Base-by-base conservation (phyloP, 2,888 invertebrate genomes). In the Mesorhabditis spiculigera region DNA sequence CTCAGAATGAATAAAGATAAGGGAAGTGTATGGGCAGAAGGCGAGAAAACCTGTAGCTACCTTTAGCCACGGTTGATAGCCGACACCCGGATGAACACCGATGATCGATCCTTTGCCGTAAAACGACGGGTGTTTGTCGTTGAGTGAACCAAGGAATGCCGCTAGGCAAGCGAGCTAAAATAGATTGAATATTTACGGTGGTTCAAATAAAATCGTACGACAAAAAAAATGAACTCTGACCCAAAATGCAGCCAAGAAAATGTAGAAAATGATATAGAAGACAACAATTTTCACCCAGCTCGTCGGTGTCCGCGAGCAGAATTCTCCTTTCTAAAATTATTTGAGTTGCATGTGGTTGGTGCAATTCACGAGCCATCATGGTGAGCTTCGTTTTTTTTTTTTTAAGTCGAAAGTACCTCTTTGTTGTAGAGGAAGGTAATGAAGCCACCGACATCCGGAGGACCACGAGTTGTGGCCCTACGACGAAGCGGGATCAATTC, bases 261-360 rank as follows among this genome's bases (percentile, higher is more conserved):
- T 90, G 89, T 96, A 97, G 90, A 96, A 97, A 87, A 96, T 91
- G 82, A 95, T 88, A 90, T 97, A 98, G 90, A 97, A 97, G 80
- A 95, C 88, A 82, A 93, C 90, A 88, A 97, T 95, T 90, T 95
- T n/a, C 58, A 50, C 10, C 58, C 58, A 50, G n/a, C 58, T 50
- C 58, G 10, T 50, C n/a, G 58, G 58, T 13, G 58, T 50, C n/a
- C 58, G 58, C n/a, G 10, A 10, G 58, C 58, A 50, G 58, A 50
- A 50, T n/a, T 50, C 58, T 50, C 58, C 58, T 50, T 50, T 50
- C 58, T 50, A 50, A 50, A 10, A 50, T 28, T 28, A 28, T 50
- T 50, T 10, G 58, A 13, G 6, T 50, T 10, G 8, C 50, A 50
- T 10, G 0, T 50, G n/a, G 8, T 50, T 50, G 1, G 58, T 1